Evolutionary conservation across 2,888 invertebrate species (phyloP).

Genomic region (Anthophora plumipes): DNA sequence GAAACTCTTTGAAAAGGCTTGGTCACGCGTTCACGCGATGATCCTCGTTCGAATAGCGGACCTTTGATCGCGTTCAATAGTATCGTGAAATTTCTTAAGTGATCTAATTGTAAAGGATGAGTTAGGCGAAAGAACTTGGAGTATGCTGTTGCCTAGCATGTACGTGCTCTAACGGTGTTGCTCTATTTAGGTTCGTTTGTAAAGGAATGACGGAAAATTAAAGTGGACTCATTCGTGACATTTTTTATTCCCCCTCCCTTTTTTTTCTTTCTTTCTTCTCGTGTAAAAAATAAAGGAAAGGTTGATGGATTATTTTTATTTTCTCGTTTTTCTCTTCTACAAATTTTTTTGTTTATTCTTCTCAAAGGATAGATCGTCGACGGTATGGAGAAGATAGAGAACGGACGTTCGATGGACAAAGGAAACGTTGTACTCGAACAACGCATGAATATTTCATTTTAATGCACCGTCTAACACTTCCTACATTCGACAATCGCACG

Average conservation of each 20-base stretch:
- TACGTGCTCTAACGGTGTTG: neutral
- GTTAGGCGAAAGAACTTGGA: constrained; percentile 21
- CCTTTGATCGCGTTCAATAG: constrained; percentile 41
- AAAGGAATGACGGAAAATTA: neutral
- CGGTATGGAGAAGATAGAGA: neutral
- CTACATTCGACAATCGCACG: neutral
- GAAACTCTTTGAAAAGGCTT: neutral
- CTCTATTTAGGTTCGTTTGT: constrained; percentile 14
- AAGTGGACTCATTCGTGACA: neutral
- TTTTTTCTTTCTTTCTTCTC: neutral
- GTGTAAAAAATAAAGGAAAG: neutral
- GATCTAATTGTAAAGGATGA: constrained; percentile 40
- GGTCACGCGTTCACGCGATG: constrained; percentile 4
- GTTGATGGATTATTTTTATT: too few species aligned
- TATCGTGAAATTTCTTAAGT: constrained; percentile 39
- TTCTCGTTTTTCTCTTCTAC: too few species aligned
- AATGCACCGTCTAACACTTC: neutral
- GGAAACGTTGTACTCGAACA: too few species aligned
- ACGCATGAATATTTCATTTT: neutral
- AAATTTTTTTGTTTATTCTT: too few species aligned
- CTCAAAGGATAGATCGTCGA: too few species aligned
- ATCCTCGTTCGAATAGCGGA: constrained; percentile 10
- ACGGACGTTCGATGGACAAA: neutral
- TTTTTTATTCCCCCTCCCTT: too few species aligned
- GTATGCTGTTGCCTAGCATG: neutral